Base-by-base conservation (phyloP, 2,113 vertebrate genomes). In the Phrynosoma blainvillii region DNA sequence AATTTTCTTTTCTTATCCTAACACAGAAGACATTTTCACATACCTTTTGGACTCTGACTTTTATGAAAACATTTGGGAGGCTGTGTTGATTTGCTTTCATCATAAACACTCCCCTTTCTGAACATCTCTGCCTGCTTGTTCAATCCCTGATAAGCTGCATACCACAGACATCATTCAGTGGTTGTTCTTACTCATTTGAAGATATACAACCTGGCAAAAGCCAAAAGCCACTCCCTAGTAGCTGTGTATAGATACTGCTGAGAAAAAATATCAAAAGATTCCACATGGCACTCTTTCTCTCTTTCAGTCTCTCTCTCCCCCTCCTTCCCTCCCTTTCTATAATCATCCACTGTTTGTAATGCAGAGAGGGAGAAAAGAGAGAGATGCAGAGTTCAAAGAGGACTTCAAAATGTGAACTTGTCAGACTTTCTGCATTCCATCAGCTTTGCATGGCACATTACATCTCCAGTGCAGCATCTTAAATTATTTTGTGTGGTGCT, bases 341-440 rank as follows among this genome's bases (percentile, higher is more conserved):
- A 89, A 90, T 77, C 56, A 84, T 66, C 20, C 54, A 79, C 66
- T 78, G 27, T 32, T 90, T 90, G 79, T 84, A 80, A 89, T 85
- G 88, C 80, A 90, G 90, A 83, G 66, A 84, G 78, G 86, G 11
- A 13, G 20, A 13, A 87, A 90, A 87, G 76, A 87, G 81, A 87
- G 79, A 91, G 85, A 92, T 73, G 90, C 10, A 14, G 71, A 87
- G 77, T 92, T 90, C 87, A 92, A 90, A 94, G 89, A 68, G 66
- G 78, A 92, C 91, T 93, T 95, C 90, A 92, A 62, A 95, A 95
- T 88, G 30, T 89, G 81, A 88, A 93, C 87, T 86, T 95, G 84
- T 88, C 84, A 84, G 79, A 92, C 40, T 21, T 42, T 40, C n/a
- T 8, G 83, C 54, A 32, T 91, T 92, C 52, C 79, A 79, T 92